A percentile compares a stretch with the other conserved stretches of the same genome.
These are phyloP conservation scores for Procavia capensis DNA, from an alignment of 2,113 vertebrate genomes.

Conservation along the genomic window DNA sequence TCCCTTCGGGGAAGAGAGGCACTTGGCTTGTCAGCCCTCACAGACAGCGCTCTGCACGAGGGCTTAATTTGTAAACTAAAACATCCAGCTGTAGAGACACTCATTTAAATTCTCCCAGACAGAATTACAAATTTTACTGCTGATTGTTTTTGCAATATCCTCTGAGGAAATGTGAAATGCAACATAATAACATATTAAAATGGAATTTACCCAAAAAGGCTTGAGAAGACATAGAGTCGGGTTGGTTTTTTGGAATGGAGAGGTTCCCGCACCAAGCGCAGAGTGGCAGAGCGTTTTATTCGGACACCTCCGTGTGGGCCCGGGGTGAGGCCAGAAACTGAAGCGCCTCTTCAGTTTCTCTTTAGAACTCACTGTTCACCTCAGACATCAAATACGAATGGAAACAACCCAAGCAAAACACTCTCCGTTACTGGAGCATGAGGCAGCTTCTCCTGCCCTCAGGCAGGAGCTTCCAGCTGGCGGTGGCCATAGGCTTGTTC, in stretches of 20 bases:
- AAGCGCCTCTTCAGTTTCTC: slow-evolving; percentile 55
- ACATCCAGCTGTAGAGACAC: neutral
- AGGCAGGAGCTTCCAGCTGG: neutral
- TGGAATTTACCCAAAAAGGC: neutral
- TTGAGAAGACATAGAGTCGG: neutral
- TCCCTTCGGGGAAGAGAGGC: neutral
- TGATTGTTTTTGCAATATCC: neutral
- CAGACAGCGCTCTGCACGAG: neutral
- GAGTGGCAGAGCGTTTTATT: neutral
- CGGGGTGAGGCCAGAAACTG: slow-evolving; percentile 6
- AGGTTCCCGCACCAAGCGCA: neutral
- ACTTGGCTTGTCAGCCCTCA: neutral
- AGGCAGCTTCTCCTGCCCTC: neutral
- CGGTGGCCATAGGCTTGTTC: neutral
- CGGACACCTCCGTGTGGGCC: neutral
- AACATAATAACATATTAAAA: neutral
- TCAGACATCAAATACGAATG: slow-evolving; percentile 57
- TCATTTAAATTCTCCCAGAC: neutral
- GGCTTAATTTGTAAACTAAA: neutral
- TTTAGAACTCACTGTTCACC: slow-evolving; percentile 44
- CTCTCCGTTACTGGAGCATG: neutral
- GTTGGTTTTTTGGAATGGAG: neutral
- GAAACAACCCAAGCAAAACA: slow-evolving; percentile 36
- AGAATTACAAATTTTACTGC: slow-evolving; percentile 10
- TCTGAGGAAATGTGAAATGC: slow-evolving; percentile 42